Conservation (phyloP, 1,140 invertebrate genomes). For the Carcinoscorpius rotundicauda region DNA sequence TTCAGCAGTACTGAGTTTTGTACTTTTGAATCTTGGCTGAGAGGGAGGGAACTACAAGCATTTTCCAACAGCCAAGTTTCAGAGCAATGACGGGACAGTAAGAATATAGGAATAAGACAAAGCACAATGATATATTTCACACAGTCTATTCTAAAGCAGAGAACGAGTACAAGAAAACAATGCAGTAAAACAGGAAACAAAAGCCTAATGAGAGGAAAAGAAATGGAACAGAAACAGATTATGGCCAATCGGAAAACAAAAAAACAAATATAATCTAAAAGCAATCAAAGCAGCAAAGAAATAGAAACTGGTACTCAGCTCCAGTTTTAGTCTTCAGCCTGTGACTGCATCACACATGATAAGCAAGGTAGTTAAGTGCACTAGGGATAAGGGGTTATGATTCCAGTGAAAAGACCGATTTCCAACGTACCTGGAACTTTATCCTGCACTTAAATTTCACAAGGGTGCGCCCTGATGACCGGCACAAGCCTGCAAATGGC, state of each 20-base stretch:
- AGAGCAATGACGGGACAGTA: too few relatives aligned
- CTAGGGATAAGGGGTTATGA: not conserved
- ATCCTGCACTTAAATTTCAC: not conserved
- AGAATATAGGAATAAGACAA: too few relatives aligned
- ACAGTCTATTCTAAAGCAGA: too few relatives aligned
- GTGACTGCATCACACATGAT: not conserved
- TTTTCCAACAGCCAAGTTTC: too few relatives aligned
- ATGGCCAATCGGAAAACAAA: not conserved
- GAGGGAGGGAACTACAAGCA: too few relatives aligned
- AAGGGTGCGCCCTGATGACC: conserved; percentile 6
- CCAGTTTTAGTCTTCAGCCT: conserved; percentile 1
- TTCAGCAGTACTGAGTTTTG: too few relatives aligned
- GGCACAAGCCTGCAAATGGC: conserved; percentile 8
- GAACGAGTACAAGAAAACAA: not conserved
- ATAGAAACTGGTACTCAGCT: not conserved
- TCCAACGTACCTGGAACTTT: not conserved
- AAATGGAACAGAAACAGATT: not conserved
- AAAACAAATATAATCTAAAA: too few relatives aligned
- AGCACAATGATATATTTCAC: too few relatives aligned
- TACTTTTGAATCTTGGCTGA: too few relatives aligned
- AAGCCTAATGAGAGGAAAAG: not conserved
- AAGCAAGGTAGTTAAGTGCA: not conserved
- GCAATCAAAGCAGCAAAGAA: too few relatives aligned
- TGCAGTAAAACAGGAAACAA: not conserved
- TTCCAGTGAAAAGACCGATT: not conserved